Percentiles rank a stretch among this genome's conserved stretches.
Conservation (phyloP, 2,797 vertebrate species). For the Cyclopterus lumpus region DNA sequence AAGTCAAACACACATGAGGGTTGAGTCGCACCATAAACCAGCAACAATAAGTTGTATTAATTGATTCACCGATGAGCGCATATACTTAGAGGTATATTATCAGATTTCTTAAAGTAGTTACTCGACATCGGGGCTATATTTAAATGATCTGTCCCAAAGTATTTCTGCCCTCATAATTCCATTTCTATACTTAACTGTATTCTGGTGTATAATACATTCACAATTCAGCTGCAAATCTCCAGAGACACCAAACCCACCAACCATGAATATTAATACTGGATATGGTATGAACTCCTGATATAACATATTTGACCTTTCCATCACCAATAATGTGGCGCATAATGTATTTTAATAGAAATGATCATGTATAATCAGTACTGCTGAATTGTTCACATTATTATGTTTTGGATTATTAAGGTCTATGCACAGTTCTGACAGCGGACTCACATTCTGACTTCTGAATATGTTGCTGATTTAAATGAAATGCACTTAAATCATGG, state of each 20-base stretch:
- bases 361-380: neutral
- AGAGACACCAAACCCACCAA: slow-evolving; percentile 37
- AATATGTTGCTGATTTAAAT: neutral
- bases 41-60: neutral
- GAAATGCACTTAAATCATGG: neutral
- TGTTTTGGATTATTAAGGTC: neutral
- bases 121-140: slow-evolving; percentile 1
- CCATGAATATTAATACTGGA: slow-evolving; percentile 58
- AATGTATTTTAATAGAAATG: slow-evolving; percentile 4
- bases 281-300: slow-evolving; percentile 36
- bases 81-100: neutral
- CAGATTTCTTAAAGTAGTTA: neutral
- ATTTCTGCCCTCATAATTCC: slow-evolving; percentile 22
- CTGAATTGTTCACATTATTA: neutral
- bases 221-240: slow-evolving; percentile 42
- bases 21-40: neutral
- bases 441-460: neutral
- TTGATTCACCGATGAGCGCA: neutral
- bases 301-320: slow-evolving; percentile 34
- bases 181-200: slow-evolving; percentile 26
- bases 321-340: slow-evolving; percentile 1
- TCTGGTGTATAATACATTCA: slow-evolving; percentile 39
- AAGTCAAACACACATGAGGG: slow-evolving; percentile 8
- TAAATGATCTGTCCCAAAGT: slow-evolving; percentile 14
- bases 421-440: neutral